Conservation (phyloP, 2,797 vertebrate genomes). For the Limnodromus scolopaceus region DNA sequence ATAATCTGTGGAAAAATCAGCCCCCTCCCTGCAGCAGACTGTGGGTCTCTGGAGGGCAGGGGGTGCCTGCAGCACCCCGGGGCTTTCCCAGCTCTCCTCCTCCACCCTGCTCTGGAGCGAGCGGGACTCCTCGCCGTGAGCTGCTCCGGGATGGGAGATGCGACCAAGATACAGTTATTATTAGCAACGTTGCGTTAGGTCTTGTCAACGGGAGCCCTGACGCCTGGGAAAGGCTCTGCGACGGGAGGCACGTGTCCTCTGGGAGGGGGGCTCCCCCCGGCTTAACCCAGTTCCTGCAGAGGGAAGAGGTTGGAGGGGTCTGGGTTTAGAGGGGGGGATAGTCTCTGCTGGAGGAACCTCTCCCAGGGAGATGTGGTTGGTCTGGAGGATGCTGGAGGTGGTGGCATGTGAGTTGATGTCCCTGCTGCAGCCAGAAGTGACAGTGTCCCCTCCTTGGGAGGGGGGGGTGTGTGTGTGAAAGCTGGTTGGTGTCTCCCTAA, state of each 20-base stretch:
- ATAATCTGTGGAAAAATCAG: neutral
- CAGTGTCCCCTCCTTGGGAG: neutral
- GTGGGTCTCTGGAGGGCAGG: neutral
- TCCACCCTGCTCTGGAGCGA: too few relatives aligned
- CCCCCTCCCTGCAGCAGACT: neutral
- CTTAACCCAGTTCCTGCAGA: neutral
- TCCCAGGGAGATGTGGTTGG: neutral
- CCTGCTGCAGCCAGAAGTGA: neutral
- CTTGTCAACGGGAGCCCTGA: constrained; percentile 13
- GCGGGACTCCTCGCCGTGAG: too few relatives aligned
- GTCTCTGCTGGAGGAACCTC: neutral
- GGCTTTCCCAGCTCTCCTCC: neutral
- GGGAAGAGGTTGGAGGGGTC: neutral
- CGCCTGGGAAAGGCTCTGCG: neutral
- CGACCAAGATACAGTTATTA: neutral
- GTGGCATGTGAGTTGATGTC: fast-evolving
- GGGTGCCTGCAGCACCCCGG: neutral
- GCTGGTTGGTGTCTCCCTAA: neutral
- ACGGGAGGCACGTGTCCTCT: neutral
- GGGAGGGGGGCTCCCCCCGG: neutral
- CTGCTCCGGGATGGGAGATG: neutral
- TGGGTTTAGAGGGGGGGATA: fast-evolving
- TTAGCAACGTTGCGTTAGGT: neutral
- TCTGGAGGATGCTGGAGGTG: neutral
- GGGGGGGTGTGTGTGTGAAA: too few relatives aligned